These are phyloP conservation scores for Cerceris ruficornis DNA, from an alignment of 2,888 invertebrate genomes.

Conservation along the genomic window DNA sequence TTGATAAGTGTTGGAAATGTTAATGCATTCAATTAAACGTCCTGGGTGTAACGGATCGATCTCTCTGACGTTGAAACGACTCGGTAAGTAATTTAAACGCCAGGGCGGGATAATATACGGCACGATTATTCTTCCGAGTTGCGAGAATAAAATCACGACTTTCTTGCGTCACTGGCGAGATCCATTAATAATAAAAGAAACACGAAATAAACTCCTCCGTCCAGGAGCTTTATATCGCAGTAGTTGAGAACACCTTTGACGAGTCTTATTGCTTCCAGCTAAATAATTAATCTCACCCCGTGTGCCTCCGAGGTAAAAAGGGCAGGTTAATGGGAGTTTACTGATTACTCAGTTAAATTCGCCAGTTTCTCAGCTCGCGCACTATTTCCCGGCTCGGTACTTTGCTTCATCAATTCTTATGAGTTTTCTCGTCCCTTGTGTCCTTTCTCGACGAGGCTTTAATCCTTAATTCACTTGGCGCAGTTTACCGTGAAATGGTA, in stretches of 20 bases:
- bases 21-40: conserved; percentile 3
- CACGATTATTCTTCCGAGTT: conserved; percentile 41
- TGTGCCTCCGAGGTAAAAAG: neutral
- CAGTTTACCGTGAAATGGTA: conserved; percentile 15
- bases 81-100: conserved; percentile 28
- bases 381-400: conserved; percentile 43
- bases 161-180: conserved; percentile 46
- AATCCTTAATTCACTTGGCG: conserved; percentile 30
- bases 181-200: conserved; percentile 51
- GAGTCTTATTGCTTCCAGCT: conserved; percentile 54
- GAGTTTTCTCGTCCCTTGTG: conserved; percentile 40
- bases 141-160: conserved; percentile 45
- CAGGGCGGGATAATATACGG: conserved; percentile 40
- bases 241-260: conserved; percentile 52
- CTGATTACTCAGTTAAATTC: conserved; percentile 64
- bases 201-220: conserved; percentile 4
- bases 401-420: conserved; percentile 58
- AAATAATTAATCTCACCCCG: conserved; percentile 54
- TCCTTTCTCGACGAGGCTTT: conserved; percentile 20
- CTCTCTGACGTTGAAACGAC: conserved; percentile 37
- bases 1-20: neutral
- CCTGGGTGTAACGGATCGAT: neutral
- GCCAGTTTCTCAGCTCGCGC: conserved; percentile 51
- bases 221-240: conserved; percentile 23
- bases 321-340: conserved; percentile 54